Evolutionary conservation across 2,113 vertebrate genomes (phyloP).

Genomic region (Centropus unirufus): DNA sequence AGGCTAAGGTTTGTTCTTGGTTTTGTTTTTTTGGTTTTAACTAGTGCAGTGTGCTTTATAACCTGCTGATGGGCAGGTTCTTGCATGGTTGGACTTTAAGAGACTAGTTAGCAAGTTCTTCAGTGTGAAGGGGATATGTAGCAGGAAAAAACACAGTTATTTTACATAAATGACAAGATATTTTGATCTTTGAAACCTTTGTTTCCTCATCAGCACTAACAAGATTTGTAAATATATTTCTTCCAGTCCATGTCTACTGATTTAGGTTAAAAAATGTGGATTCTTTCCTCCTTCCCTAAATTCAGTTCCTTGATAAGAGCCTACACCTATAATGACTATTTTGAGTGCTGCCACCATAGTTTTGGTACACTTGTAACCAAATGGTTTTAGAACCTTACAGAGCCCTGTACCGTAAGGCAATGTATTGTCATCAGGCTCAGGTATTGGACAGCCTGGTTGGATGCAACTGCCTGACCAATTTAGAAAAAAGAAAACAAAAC

Average conservation of each 20-base stretch:
- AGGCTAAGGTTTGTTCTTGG: neutral
- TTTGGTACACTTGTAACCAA: neutral
- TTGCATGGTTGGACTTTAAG: neutral
- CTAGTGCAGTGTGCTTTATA: neutral
- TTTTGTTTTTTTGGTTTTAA: neutral
- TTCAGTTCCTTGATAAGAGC: neutral
- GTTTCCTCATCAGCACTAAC: neutral
- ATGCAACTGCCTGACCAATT: neutral
- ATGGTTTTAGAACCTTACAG: neutral
- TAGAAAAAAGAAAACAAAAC: neutral
- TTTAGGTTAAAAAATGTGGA: neutral
- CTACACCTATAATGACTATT: neutral
- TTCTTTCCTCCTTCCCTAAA: neutral
- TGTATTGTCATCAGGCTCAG: neutral
- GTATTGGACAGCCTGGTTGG: neutral
- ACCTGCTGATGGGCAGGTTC: neutral
- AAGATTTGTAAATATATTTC: neutral
- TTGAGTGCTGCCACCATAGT: neutral
- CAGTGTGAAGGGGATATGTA: neutral
- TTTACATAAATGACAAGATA: neutral
- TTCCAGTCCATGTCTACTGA: neutral
- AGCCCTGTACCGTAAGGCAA: neutral
- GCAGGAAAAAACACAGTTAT: neutral
- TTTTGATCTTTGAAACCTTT: neutral
- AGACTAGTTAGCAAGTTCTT: neutral